Conservation (phyloP, 2,113 vertebrate species). For the Thamnophis sirtalis region DNA sequence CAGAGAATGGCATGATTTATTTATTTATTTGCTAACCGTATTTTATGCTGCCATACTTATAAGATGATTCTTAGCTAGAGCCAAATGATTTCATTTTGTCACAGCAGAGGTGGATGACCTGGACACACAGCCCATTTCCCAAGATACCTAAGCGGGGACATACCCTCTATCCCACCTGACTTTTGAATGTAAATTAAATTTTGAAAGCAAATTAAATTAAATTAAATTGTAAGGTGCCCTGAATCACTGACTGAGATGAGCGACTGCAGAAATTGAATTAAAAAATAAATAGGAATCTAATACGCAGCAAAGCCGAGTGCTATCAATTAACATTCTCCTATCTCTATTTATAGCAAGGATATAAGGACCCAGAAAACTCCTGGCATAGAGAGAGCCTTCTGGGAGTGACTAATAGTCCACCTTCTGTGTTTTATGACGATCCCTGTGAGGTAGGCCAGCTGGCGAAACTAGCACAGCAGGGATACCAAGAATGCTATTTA, state of each 20-base stretch:
- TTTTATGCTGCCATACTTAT: background rate
- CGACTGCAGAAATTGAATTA: background rate
- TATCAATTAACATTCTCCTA: background rate
- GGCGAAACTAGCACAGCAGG: background rate
- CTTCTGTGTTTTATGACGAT: background rate
- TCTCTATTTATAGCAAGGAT: background rate
- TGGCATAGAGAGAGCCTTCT: background rate
- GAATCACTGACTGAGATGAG: background rate
- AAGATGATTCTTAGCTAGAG: background rate
- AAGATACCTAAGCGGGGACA: background rate
- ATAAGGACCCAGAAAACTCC: background rate
- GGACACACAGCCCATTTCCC: background rate
- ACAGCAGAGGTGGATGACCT: background rate
- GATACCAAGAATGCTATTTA: background rate
- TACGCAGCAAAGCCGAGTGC: background rate
- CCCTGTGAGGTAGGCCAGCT: background rate
- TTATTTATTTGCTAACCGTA: background rate
- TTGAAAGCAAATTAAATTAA: background rate
- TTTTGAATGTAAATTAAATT: background rate
- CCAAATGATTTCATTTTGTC: background rate
- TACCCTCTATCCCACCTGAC: background rate
- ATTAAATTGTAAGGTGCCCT: background rate
- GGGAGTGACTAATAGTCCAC: background rate
- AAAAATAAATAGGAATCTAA: background rate
- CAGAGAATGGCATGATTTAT: background rate